Conservation (phyloP, 2,888 invertebrate genomes). For the Cryptocephalus moraei region DNA sequence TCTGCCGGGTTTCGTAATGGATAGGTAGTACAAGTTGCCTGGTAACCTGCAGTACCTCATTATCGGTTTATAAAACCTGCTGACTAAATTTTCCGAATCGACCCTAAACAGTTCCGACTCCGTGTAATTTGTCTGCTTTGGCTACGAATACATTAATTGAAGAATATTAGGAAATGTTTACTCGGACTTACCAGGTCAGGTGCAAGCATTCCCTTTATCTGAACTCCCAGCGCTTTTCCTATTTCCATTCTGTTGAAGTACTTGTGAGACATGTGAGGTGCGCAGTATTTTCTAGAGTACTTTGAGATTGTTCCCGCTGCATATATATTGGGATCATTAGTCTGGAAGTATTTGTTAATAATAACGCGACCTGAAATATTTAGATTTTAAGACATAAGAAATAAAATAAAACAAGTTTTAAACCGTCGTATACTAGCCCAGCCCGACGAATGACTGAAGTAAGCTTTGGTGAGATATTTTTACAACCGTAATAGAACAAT, state of each 20-base stretch:
- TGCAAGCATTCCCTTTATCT: slow-evolving; percentile 18
- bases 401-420: not conserved
- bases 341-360: slow-evolving; percentile 49
- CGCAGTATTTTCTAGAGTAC: slow-evolving; percentile 51
- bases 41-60: slow-evolving; percentile 44
- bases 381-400: slow-evolving; percentile 20
- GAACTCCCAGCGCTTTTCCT: slow-evolving; percentile 45
- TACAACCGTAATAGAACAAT: slow-evolving; percentile 48
- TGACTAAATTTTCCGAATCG: slow-evolving; percentile 4
- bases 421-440: slow-evolving; percentile 30
- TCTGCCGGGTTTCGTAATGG: slow-evolving; percentile 47
- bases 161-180: not conserved
- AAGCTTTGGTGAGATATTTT: slow-evolving; percentile 35
- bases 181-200: slow-evolving; percentile 11
- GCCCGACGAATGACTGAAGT: slow-evolving; percentile 43
- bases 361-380: slow-evolving; percentile 51
- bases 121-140: not conserved
- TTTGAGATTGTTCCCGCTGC: slow-evolving; percentile 56
- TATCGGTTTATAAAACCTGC: slow-evolving; percentile 33
- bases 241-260: slow-evolving; percentile 52
- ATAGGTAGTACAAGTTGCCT: slow-evolving; percentile 50
- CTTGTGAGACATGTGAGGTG: slow-evolving; percentile 42
- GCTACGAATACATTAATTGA: not conserved
- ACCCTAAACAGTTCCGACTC: not conserved
- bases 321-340: slow-evolving; percentile 54